These are phyloP conservation scores for Microtus agrestis DNA, from an alignment of 2,797 vertebrate genomes.

Conservation along the genomic window DNA sequence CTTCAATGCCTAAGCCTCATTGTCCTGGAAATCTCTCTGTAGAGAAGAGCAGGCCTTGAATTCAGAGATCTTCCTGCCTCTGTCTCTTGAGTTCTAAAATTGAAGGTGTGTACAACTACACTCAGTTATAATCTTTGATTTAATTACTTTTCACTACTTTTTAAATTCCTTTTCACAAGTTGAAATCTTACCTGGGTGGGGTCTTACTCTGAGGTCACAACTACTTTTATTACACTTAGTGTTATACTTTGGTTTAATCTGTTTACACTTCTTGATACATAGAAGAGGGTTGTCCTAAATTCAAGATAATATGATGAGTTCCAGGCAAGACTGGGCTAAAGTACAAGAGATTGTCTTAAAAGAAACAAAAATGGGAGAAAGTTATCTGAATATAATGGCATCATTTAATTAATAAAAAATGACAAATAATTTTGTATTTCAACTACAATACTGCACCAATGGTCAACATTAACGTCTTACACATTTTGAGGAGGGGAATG, in stretches of 20 bases:
- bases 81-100: too few species aligned
- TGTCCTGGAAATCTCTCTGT: neutral
- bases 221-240: neutral
- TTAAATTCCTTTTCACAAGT: neutral
- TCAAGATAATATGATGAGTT: neutral
- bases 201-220: neutral
- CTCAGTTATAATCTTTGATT: neutral
- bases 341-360: neutral
- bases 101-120: neutral
- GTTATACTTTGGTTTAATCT: neutral
- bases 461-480: slow-evolving; percentile 70
- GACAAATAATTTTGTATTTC: slow-evolving; percentile 68
- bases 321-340: neutral
- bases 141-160: neutral
- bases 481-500: slow-evolving; percentile 43
- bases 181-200: too few species aligned
- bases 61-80: neutral
- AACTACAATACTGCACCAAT: slow-evolving; percentile 76
- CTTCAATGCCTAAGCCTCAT: too few species aligned
- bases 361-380: neutral
- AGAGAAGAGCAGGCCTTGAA: neutral
- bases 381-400: neutral
- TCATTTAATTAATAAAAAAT: slow-evolving; percentile 2
- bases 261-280: neutral
- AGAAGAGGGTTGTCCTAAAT: fast-evolving